Evolutionary conservation across 1,140 invertebrate species (phyloP).

Genomic region (Centruroides sculpturatus): DNA sequence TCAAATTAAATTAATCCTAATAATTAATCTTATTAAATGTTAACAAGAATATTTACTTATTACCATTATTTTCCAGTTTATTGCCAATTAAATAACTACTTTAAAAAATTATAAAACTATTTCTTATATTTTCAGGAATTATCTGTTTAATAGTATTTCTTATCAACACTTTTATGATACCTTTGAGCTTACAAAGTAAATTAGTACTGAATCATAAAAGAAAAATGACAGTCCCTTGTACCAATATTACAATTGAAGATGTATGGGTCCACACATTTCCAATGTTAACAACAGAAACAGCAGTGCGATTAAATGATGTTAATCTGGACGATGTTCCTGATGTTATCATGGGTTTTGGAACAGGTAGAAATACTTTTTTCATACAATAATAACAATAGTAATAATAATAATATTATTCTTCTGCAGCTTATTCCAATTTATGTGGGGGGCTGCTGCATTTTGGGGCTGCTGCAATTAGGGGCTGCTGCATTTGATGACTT

Average conservation of each 20-base stretch:
- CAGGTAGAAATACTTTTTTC: constrained; percentile 37
- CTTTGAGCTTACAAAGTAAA: too few relatives aligned
- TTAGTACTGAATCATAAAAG: not conserved
- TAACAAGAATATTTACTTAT: too few relatives aligned
- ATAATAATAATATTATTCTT: too few relatives aligned
- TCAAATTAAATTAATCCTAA: too few relatives aligned
- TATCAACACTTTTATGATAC: constrained; percentile 45
- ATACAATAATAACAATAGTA: too few relatives aligned
- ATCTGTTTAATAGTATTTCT: constrained; percentile 45
- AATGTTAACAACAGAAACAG: constrained; percentile 57
- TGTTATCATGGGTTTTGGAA: constrained; percentile 62
- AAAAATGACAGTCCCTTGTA: constrained; percentile 42
- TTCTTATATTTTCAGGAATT: constrained; percentile 31
- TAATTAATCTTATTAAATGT: too few relatives aligned
- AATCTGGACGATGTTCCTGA: constrained; percentile 57
- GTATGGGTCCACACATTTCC: constrained; percentile 57
- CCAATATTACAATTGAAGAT: constrained; percentile 46
- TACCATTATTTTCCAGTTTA: too few relatives aligned
- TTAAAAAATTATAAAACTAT: constrained; percentile 4
- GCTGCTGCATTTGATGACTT: too few relatives aligned
- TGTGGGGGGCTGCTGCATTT: too few relatives aligned
- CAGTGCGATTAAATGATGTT: constrained; percentile 52
- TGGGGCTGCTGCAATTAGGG: too few relatives aligned
- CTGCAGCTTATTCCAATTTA: too few relatives aligned
- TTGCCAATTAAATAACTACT: too few relatives aligned